Evolutionary conservation across 2,113 vertebrate species (phyloP).

Genomic region (Erythrolamprus reginae): DNA sequence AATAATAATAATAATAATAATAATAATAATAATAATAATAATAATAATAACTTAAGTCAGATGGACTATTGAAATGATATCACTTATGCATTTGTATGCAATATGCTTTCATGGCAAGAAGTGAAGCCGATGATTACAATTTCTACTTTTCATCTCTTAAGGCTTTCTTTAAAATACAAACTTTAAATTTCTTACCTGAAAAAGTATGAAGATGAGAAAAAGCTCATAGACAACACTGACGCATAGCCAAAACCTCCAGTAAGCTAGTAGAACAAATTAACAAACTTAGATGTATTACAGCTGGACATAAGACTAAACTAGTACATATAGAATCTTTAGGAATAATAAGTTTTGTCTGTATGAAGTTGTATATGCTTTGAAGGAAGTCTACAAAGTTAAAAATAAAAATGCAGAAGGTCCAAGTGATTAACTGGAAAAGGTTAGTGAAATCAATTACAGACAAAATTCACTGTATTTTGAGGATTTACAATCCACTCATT

Average conservation of each 20-base stretch:
- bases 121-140: background rate
- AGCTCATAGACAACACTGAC: constrained; percentile 96
- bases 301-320: background rate
- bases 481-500: background rate
- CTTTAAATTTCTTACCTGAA: constrained; percentile 78
- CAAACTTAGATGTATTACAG: background rate
- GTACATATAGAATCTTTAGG: background rate
- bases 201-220: constrained; percentile 98
- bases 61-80: background rate
- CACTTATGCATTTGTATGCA: background rate
- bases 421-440: background rate
- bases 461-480: background rate
- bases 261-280: constrained; percentile 69
- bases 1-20: background rate
- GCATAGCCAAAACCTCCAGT: constrained; percentile 98
- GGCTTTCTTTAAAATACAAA: background rate
- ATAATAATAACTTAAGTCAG: background rate
- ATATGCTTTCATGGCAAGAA: background rate
- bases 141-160: background rate
- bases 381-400: background rate
- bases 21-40: background rate
- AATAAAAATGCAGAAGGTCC: background rate
- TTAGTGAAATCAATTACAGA: background rate
- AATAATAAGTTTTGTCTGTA: background rate
- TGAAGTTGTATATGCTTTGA: background rate